Evolutionary conservation across 2,888 invertebrate genomes (phyloP), one percentile per base, ranked within the genome.

Genomic region (Drosophila subquinaria): DNA sequence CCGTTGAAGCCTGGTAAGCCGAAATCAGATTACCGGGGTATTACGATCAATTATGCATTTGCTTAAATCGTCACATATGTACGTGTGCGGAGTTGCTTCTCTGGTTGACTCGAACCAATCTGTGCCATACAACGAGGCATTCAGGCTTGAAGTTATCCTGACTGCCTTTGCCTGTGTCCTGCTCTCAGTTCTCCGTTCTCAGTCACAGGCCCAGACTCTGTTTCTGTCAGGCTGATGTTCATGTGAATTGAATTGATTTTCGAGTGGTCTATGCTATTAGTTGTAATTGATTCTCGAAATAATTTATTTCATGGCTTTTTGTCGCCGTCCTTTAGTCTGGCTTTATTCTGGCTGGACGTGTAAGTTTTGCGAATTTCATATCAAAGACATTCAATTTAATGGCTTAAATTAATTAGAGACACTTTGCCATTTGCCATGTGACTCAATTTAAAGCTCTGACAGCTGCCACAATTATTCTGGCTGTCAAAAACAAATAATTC

Each of bases 251-350:
- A 85, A 83, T 83, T 83, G 83, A 83, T 83, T 83, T 82, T 74
- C 78, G 82, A 83, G 81, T 83, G 83, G 86, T 78, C 76, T 82
- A 85, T 83, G 83, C 82, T 85, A 80, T 86, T 85, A 83, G 86
- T 75, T 80, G 83, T 86, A 83, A 83, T 83, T 83, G 82, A 86
- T 83, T 86, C 86, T 80, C 76, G 86, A 86, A 83, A 83, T 83
- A 84, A 83, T 86, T 83, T 86, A 83, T 83, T 76, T 82, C 73
- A 77, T 85, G 73, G 71, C 82, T 80, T 85, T 83, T 79, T 84
- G 82, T 82, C 82, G 85, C 85, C 84, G 64, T 51, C 66, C 60
- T 47, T 59, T 36, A 38, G 55, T 13, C 66, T 23, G 63, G 40
- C 57, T 68, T 67, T 55, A 66, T 73, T 23, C 56, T 40, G 35